Conservation (phyloP, 2,797 vertebrate genomes). For the Gallinago solitaria region DNA sequence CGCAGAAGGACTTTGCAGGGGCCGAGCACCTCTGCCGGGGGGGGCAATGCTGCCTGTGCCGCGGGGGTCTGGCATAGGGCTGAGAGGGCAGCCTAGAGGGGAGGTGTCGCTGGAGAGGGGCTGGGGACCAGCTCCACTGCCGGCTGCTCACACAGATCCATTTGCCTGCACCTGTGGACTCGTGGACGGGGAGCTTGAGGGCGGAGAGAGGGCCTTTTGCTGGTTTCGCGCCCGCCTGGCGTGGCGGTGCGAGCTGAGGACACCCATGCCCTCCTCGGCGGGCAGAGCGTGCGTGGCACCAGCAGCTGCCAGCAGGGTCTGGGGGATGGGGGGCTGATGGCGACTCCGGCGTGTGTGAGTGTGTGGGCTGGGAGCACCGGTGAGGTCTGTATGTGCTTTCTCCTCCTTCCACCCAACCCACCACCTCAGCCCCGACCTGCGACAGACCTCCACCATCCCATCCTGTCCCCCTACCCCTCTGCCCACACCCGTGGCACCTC, state of each 20-base stretch:
- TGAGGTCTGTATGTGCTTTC: slow-evolving; percentile 25
- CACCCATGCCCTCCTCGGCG: fast-evolving
- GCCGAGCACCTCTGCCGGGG: fast-evolving
- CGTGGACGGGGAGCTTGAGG: neutral
- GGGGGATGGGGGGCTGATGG: neutral
- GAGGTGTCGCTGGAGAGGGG: neutral
- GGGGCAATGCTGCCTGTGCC: neutral
- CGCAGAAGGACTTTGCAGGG: neutral
- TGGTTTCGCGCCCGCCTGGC: neutral
- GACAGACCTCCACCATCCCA: neutral
- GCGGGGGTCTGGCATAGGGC: fast-evolving
- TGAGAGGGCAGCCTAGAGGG: fast-evolving
- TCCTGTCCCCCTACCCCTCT: neutral
- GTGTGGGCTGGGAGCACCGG: neutral
- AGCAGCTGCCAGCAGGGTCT: neutral
- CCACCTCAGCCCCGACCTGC: neutral
- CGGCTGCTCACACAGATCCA: neutral
- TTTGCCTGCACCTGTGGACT: neutral
- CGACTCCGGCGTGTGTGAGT: neutral
- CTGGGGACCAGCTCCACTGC: neutral
- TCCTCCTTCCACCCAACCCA: slow-evolving; percentile 16
- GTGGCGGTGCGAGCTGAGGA: neutral
- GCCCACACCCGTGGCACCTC: neutral
- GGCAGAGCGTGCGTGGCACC: neutral
- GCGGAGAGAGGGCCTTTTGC: neutral